Conservation (phyloP, 2,797 vertebrate species). For the Geotrypetes seraphini region DNA sequence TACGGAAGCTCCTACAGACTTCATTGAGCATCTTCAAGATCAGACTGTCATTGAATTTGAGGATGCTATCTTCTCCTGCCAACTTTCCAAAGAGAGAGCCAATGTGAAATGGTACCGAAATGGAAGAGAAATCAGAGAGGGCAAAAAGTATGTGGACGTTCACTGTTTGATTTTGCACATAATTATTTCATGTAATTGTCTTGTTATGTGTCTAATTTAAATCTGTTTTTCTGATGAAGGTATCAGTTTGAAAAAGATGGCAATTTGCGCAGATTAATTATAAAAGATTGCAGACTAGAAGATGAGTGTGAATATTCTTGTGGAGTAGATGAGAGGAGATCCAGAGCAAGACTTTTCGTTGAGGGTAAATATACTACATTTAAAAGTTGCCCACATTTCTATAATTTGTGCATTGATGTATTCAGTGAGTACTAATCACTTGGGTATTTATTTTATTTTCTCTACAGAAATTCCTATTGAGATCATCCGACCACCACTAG, state of each 20-base stretch:
- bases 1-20: conserved; percentile 90
- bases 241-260: conserved; percentile 86
- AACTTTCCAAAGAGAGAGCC: conserved; percentile 88
- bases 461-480: conserved; percentile 84
- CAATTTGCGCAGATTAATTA: conserved; percentile 70
- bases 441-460: conserved; percentile 8
- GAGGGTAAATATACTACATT: conserved; percentile 59
- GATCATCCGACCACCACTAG: conserved; percentile 84
- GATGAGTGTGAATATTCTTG: conserved; percentile 96
- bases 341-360: conserved; percentile 88
- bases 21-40: conserved; percentile 76
- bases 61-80: conserved; percentile 83
- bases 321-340: conserved; percentile 87
- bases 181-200: background rate
- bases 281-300: conserved; percentile 88
- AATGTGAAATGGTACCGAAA: conserved; percentile 91
- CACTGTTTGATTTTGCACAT: background rate
- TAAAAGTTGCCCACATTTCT: background rate
- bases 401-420: background rate
- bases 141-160: conserved; percentile 70
- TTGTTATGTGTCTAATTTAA: conserved; percentile 12
- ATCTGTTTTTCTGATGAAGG: conserved; percentile 39
- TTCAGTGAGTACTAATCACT: background rate
- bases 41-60: conserved; percentile 93
- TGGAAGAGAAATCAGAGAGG: conserved; percentile 90